Base-by-base conservation (phyloP, 2,797 vertebrate genomes). In the Peromyscus nudipes region DNA sequence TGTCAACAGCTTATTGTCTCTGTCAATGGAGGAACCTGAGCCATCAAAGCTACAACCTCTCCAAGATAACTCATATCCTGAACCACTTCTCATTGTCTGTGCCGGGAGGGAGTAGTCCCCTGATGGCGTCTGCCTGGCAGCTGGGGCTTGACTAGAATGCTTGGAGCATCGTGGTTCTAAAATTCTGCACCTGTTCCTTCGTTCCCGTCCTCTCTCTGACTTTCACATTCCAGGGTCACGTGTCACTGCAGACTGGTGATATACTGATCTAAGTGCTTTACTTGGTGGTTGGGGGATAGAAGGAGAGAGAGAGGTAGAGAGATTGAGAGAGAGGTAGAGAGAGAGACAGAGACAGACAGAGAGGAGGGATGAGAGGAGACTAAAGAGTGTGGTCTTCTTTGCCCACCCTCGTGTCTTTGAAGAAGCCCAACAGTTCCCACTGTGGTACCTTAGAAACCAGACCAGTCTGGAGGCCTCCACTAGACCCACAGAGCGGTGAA, bases 181-280 rank as follows among this genome's bases (percentile, higher is more conserved):
- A 77, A 86, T 49, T 69, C 92, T 67, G 73, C 6, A 31, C 96
- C 84, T 85, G 88, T n/a, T 91, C 60, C 82, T 89, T 29, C 37
- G 5, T 1, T 29, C 13, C 25, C 0, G n/a, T 49, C 92, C 46
- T 73, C 77, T 82, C n/a, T 76, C n/a, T 52, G 55, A 55, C 37
- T 11, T 87, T 95, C 67, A 52, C 71, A 46, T 79, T 75, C 90
- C 84, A 19, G 62, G 90, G 96, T 84, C n/a, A 9, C 0, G 7
- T 81, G 94, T 88, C 95, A 57, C 84, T 0, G 40, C 3, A 0
- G 29, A 71, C 49, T 31, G 29, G 85, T 57, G 64, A 77, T 79
- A 76, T 69, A 11, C 60, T 64, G 37, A 55, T 60, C 89, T 27
- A 21, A 46, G 77, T 79, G 27, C 43, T 79, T 77, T 52, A 21